These are phyloP conservation scores for Andrena trimmerana DNA, from an alignment of 2,888 invertebrate species.

Conservation along the genomic window DNA sequence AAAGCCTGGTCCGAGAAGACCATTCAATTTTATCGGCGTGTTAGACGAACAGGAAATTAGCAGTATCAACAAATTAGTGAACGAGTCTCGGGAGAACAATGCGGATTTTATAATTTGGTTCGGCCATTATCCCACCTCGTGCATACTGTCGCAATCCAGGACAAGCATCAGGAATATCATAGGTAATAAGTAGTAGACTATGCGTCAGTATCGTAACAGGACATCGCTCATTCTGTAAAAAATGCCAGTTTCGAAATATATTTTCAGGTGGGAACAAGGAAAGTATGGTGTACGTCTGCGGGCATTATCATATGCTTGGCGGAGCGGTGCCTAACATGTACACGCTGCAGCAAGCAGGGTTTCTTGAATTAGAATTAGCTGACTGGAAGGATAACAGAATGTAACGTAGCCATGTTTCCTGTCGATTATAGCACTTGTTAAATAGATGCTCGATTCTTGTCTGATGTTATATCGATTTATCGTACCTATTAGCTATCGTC, in stretches of 20 bases:
- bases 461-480: not conserved
- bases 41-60: constrained; percentile 87
- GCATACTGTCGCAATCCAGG: constrained; percentile 89
- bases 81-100: constrained; percentile 85
- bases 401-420: constrained; percentile 85
- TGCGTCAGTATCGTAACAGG: not conserved
- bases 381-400: constrained; percentile 97
- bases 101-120: constrained; percentile 91
- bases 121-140: constrained; percentile 97
- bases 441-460: not conserved
- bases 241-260: constrained; percentile 12
- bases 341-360: constrained; percentile 92
- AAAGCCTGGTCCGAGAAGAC: constrained; percentile 93
- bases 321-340: constrained; percentile 94
- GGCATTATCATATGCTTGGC: constrained; percentile 94
- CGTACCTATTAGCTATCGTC: constrained; percentile 87
- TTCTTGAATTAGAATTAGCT: constrained; percentile 94
- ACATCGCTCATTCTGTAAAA: too few relatives aligned
- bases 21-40: constrained; percentile 96
- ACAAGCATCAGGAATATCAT: constrained; percentile 85
- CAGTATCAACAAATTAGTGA: constrained; percentile 87
- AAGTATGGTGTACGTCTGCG: constrained; percentile 93
- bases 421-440: not conserved
- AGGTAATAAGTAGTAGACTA: constrained; percentile 71
- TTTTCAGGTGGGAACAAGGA: constrained; percentile 87